These are phyloP conservation scores for Aleiodes sp. DNA, from an alignment of 1,140 invertebrate genomes.

Conservation along the genomic window DNA sequence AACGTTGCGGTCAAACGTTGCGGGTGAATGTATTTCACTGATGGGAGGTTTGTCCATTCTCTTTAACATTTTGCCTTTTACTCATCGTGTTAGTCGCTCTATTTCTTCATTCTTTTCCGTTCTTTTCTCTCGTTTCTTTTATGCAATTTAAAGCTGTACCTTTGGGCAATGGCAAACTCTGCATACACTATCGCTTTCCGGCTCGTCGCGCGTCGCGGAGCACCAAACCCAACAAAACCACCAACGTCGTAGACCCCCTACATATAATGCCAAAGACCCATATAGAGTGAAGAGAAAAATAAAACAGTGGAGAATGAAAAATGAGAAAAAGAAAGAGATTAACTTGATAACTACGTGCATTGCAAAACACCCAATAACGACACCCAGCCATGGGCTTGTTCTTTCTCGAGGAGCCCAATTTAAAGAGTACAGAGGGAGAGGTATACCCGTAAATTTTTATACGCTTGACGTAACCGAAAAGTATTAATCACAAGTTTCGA, in stretches of 20 bases:
- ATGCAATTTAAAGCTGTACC: not conserved
- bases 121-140: not conserved
- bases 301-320: not conserved
- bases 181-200: conserved; percentile 53
- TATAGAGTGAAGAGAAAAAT: conserved; percentile 42
- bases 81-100: too few species aligned
- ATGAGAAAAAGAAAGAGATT: conserved; percentile 40
- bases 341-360: conserved; percentile 52
- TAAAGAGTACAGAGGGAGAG: too few species aligned
- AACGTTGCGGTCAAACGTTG: too few species aligned
- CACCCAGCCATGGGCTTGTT: conserved; percentile 47
- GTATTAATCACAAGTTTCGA: conserved; percentile 7
- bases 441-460: not conserved
- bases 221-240: conserved; percentile 29
- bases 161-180: not conserved
- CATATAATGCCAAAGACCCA: conserved; percentile 45
- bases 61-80: too few species aligned
- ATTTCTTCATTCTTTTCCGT: too few species aligned
- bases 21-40: too few species aligned
- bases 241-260: conserved; percentile 16
- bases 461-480: conserved; percentile 1
- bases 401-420: not conserved
- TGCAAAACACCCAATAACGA: conserved; percentile 49
- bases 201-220: conserved; percentile 55
- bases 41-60: too few species aligned